Conservation (phyloP, 2,888 invertebrate species). For the Andrena haemorrhoa region DNA sequence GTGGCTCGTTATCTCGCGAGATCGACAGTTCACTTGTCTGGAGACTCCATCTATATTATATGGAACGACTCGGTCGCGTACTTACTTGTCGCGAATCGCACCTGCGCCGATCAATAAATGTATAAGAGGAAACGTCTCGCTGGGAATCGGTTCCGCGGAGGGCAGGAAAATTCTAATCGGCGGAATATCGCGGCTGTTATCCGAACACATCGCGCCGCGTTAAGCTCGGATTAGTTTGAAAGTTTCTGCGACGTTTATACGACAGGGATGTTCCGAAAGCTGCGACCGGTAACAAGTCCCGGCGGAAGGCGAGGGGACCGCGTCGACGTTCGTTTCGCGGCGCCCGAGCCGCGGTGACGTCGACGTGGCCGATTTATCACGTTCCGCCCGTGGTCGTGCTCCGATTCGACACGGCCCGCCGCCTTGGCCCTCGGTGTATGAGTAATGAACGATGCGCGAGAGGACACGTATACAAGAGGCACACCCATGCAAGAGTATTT, state of each 20-base stretch:
- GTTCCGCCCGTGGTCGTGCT: constrained; percentile 26
- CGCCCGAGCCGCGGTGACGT: constrained; percentile 36
- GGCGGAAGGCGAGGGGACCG: constrained; percentile 38
- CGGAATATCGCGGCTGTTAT: background rate
- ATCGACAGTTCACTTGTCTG: no score
- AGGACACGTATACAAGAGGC: constrained; percentile 50
- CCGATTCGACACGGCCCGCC: constrained; percentile 19
- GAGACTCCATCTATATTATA: no score
- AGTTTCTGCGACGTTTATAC: constrained; percentile 1
- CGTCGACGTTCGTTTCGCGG: constrained; percentile 28
- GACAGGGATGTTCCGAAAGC: constrained; percentile 37
- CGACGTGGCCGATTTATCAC: constrained; percentile 44
- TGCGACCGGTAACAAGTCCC: constrained; percentile 25
- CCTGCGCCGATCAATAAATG: background rate
- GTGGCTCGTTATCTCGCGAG: no score
- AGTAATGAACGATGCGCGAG: constrained; percentile 64
- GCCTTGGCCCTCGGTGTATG: constrained; percentile 23
- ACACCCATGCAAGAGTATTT: constrained; percentile 48
- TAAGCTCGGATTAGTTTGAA: constrained; percentile 38
- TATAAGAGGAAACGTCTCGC: background rate
- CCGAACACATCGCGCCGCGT: background rate
- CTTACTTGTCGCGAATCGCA: background rate
- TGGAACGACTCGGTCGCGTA: no score
- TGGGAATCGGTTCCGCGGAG: background rate
- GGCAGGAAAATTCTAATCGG: constrained; percentile 28